Evolutionary conservation across 2,113 vertebrate species (phyloP), one percentile per base, ranked within the genome.

Genomic region (Paralichthys olivaceus): DNA sequence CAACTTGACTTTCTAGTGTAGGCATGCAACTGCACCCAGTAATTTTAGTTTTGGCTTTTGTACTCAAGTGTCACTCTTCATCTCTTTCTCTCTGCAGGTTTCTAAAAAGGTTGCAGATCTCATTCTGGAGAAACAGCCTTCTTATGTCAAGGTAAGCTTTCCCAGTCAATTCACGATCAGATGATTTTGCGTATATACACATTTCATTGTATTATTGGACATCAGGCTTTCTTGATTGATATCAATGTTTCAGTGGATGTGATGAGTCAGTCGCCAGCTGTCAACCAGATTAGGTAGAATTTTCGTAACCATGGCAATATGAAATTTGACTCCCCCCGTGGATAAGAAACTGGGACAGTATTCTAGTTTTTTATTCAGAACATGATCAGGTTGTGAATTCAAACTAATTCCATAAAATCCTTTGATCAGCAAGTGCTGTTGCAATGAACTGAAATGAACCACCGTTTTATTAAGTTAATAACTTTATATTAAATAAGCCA

Each of bases 51-150:
- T 9, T 15, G 2, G 37, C 37, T 43, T 34, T 40, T 20, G 47
- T 55, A 40, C 55, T 28, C 17, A 1, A 14, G 26, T 63, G 19
- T 49, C 19, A 2, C 45, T 64, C 47, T 72, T 17, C 64, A 7
- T 79, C 11, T 74, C 45, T 87, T 2, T 79, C 45, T 64, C 20
- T 80, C 49, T 93, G 14, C 72, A 99, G 98, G 98, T 99, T 69
- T 99, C 98, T 76, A 99, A 96, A 94, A 99, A 96, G 93, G 98
- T 99, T 37, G 97, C 98, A 5, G 97, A 99, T 93, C 94, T 99
- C 89, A 99, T 99, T 88, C 94, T 99, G 91, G 98, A 99, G 90
- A 99, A 99, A 84, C 98, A 99, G 85, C 97, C 98, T 17, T 93
- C 98, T 7, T 99, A 99, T 89, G 96, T 99, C 80, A 97, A 99